These are phyloP conservation scores for Lochmaea capreae DNA, from an alignment of 2,888 invertebrate genomes.

Conservation along the genomic window DNA sequence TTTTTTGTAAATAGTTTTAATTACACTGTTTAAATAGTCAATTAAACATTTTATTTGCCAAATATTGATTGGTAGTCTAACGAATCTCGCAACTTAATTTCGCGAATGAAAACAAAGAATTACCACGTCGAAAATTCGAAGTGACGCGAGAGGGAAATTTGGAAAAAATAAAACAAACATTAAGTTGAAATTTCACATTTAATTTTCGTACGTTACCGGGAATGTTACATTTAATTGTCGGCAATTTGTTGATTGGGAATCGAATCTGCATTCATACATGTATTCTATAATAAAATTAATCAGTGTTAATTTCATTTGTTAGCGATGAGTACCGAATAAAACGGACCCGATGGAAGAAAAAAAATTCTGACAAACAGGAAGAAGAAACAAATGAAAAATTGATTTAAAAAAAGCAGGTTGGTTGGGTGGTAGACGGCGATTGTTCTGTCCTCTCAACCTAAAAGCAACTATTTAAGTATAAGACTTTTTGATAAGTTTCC, in stretches of 20 bases:
- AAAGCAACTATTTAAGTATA: no score
- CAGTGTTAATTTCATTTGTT: constrained; percentile 52
- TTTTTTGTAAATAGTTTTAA: no score
- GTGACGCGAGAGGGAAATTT: constrained; percentile 20
- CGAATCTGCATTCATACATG: constrained; percentile 56
- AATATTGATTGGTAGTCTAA: constrained; percentile 25
- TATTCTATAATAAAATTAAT: constrained; percentile 58
- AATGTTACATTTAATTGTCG: constrained; percentile 55
- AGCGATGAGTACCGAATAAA: background rate
- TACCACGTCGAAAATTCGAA: constrained; percentile 35
- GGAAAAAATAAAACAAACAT: constrained; percentile 53
- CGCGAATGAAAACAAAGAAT: constrained; percentile 23
- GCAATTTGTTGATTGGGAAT: constrained; percentile 63
- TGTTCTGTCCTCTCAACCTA: no score
- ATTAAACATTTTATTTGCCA: background rate
- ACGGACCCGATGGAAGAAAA: background rate
- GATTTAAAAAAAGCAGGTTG: no score
- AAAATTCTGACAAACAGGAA: background rate
- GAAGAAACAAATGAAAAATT: no score
- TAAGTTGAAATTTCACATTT: constrained; percentile 60
- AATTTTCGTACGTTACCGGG: constrained; percentile 52
- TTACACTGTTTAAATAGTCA: background rate
- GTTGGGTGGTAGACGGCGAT: no score
- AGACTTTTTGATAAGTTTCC: background rate
- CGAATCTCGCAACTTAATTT: constrained; percentile 14